Conservation (phyloP, 2,797 vertebrate species). For the Amblyraja radiata region DNA sequence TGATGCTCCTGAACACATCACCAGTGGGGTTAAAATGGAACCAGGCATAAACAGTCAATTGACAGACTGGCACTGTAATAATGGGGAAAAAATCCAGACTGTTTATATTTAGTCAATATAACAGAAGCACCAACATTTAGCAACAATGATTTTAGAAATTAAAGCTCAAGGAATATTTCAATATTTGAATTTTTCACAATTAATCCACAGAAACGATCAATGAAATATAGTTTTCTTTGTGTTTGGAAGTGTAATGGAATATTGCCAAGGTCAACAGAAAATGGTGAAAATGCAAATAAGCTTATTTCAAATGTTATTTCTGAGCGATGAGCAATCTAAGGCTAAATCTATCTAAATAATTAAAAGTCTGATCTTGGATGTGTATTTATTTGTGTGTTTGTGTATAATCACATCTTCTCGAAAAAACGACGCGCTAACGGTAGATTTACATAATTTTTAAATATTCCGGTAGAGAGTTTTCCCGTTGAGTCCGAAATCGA, state of each 20-base stretch:
- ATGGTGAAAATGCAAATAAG: neutral
- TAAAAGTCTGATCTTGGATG: too few relatives aligned
- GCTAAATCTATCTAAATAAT: neutral
- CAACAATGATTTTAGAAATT: neutral
- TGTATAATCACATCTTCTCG: too few relatives aligned
- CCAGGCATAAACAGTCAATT: neutral
- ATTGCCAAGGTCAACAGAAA: neutral
- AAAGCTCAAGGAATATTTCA: neutral
- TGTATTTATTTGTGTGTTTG: too few relatives aligned
- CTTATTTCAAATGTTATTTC: neutral
- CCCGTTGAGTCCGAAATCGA: too few relatives aligned
- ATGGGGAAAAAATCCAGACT: neutral
- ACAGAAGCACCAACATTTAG: neutral
- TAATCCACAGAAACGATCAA: neutral
- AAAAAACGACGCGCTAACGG: too few relatives aligned
- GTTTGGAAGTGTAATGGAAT: neutral
- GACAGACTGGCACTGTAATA: neutral
- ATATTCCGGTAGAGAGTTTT: too few relatives aligned
- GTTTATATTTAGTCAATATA: neutral
- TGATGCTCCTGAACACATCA: too few relatives aligned
- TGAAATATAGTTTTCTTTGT: neutral
- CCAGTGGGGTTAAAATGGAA: neutral
- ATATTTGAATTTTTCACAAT: neutral
- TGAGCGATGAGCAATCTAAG: neutral
- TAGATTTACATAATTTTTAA: too few relatives aligned